Base-by-base conservation (phyloP, 1,140 invertebrate genomes). In the Euschistus heros region DNA sequence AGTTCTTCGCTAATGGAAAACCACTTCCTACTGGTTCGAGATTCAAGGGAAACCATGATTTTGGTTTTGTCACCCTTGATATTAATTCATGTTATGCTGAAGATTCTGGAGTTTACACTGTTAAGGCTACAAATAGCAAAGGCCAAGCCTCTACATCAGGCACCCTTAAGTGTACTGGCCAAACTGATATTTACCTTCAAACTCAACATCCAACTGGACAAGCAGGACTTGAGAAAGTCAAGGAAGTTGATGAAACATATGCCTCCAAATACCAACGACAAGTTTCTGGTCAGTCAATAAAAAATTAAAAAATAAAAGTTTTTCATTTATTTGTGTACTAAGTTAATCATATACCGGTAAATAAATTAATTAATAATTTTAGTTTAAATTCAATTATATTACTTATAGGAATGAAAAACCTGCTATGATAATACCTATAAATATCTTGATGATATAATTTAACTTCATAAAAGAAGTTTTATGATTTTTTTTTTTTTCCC, bases 141-240 rank as follows among this genome's bases (percentile, higher is more conserved):
- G 91, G 92, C 27, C 85, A 86, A 2, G 89, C 89, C n/a, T 86
- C 88, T 65, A 93, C 91, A 15, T 89, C 89, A 15, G 92, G 92
- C 54, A 88, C 89, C 0, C 77, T 95, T 0, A 88, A 87, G 73
- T 91, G 88, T 71, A 88, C 82, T 30, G 84, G 74, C 65, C 87
- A 89, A 71, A 83, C 84, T 72, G 84, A 81, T 63, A 91, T 93
- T 71, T 89, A 86, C 72, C 73, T 89, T 46, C 88, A 91, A 73
- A 95, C 91, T 2, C 89, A 92, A 75, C 92, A 95, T 83, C 92
- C 92, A 44, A 90, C 89, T 82, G 88, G 92, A 68, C 80, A 84
- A 75, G 85, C 84, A 69, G 92, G 92, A 54, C 76, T 94, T 37
- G 89, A 94, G 72, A 88, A 86, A 68, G 88, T 95, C 0, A 82